Evolutionary conservation across 1,140 invertebrate genomes (phyloP), one percentile per base, ranked within the genome.

Genomic region (Diabrotica undecimpunctata): DNA sequence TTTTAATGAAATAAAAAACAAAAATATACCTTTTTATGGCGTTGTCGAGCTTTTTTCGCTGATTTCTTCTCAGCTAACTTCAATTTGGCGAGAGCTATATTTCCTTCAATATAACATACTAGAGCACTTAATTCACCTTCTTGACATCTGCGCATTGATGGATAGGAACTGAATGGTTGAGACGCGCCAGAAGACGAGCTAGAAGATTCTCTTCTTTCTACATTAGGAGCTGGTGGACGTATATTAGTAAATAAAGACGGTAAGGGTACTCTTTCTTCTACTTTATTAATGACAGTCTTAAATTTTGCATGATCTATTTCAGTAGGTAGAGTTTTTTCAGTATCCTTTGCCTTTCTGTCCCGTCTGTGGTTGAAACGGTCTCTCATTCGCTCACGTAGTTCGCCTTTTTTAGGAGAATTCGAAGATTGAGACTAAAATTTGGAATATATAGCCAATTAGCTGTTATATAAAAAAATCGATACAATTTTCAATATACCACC

Each of bases 381-480:
- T 55, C 81, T 77, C 52, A 83, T 66, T 36, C 80, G 74, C 69
- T 82, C 80, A 7, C 81, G 75, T 0, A 80, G 80, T 67, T 83
- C 81, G 38, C 79, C 25, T 25, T 25, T 25, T 25, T 25, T 25
- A 25, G 25, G 25, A 25, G 25, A 25, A 25, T 25, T 25, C 25
- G 25, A 25, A 25, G 25, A 25, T 25, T 4, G 25, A 25, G 25
- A 25, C 25, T 25, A 4, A 25, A 25, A 25, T 25, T 25, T 25
- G 1, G 25, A 25, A 25, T 25, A 25, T 25, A 25, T 25, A 25
- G 25, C 4, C 25, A 25, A 25, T 25, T 25, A 25, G 1, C n/a
- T n/a, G n/a, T n/a, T 25, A 25, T 25, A 25, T 25, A 25, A 1
- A 25, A 25, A 25, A 25, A 25, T 25, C 25, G 25, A 25, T 25